phyloP scores from a whole-genome alignment of 64 coral and sea anemone genomes.

The Pocillopora verrucosa region DNA sequence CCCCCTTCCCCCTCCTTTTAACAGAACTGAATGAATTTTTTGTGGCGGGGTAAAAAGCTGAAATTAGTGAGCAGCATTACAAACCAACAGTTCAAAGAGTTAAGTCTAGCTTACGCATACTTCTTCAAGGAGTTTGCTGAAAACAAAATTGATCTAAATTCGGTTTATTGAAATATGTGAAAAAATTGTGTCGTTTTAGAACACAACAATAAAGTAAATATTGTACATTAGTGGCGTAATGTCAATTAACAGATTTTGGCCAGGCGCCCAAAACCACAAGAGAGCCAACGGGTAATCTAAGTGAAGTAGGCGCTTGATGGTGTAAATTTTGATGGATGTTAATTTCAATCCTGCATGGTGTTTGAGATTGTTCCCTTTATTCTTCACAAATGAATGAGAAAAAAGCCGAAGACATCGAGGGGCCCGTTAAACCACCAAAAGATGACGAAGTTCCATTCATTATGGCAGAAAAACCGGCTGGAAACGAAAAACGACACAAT shows the following conservation, averaged over 20 bases:
- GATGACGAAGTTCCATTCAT: background rate
- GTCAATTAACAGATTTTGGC: conserved; percentile 14
- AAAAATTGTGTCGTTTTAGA: too few species aligned
- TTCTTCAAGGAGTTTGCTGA: too few species aligned
- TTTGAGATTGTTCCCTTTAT: background rate
- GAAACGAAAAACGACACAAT: background rate
- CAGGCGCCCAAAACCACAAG: conserved; percentile 20
- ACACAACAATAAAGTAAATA: background rate
- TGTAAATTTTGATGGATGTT: background rate
- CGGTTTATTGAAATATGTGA: background rate
- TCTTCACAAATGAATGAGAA: background rate
- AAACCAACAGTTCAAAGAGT: too few species aligned
- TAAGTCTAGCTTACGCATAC: too few species aligned
- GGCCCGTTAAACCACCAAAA: conserved; percentile 14
- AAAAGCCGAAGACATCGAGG: background rate
- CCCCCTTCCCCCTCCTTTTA: too few species aligned
- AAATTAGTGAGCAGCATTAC: too few species aligned
- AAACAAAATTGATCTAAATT: too few species aligned
- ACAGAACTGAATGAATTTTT: too few species aligned
- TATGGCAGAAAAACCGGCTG: conserved; percentile 1
- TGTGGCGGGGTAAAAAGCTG: too few species aligned
- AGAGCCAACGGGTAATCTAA: background rate
- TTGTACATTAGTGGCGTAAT: background rate
- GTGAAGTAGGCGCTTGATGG: background rate
- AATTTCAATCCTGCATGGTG: background rate